These are phyloP conservation scores for Diaphora mendica DNA, from an alignment of 2,888 invertebrate species.

Conservation along the genomic window DNA sequence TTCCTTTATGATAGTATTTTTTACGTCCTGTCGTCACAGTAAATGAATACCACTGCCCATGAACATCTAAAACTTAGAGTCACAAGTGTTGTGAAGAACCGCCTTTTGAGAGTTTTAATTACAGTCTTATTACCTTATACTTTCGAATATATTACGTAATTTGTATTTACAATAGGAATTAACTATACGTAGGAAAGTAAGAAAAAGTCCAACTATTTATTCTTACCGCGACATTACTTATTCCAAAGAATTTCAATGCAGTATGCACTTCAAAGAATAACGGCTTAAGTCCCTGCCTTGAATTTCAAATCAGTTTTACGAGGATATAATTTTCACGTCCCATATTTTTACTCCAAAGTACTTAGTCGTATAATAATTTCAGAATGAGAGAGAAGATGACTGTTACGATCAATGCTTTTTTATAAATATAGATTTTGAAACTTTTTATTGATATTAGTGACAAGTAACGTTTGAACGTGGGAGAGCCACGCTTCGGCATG, in stretches of 20 bases:
- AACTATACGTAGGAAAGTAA: not conserved
- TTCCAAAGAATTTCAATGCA: slow-evolving; percentile 48
- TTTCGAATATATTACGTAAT: too few species aligned
- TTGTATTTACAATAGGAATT: too few species aligned
- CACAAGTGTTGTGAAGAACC: too few species aligned
- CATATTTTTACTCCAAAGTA: slow-evolving; percentile 26
- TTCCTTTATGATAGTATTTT: too few species aligned
- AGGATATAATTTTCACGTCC: slow-evolving; percentile 29
- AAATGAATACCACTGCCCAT: too few species aligned
- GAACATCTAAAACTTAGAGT: too few species aligned
- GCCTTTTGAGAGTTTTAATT: too few species aligned
- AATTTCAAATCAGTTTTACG: slow-evolving; percentile 41
- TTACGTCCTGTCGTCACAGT: too few species aligned
- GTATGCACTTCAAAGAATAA: slow-evolving; percentile 50
- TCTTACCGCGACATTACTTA: slow-evolving; percentile 15
- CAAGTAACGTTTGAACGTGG: too few species aligned
- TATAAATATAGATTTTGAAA: not conserved
- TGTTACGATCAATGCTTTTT: not conserved
- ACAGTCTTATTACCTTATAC: too few species aligned
- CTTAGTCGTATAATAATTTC: not conserved
- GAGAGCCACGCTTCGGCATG: too few species aligned
- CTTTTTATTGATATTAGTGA: too few species aligned
- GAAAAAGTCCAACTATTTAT: slow-evolving; percentile 2
- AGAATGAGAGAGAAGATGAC: not conserved
- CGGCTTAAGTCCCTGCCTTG: slow-evolving; percentile 48